A percentile compares a stretch with the other conserved stretches of the same genome.
phyloP scores from a whole-genome alignment of 2,888 invertebrate species.

The Amiota mariae region DNA sequence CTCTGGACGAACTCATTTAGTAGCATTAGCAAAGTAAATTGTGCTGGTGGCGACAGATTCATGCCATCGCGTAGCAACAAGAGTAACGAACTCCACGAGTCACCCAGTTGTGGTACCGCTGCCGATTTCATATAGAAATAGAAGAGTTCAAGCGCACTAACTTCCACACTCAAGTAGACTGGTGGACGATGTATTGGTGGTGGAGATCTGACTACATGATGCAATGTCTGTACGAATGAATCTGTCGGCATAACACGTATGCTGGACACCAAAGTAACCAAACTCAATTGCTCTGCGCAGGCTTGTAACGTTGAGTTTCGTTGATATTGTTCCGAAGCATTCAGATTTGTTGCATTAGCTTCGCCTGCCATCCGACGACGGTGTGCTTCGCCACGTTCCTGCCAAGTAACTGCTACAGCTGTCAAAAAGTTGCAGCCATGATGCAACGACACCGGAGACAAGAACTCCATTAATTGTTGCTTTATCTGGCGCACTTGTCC shows the following conservation, averaged over 20 bases:
- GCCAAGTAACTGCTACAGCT: constrained; percentile 90
- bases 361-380: constrained; percentile 74
- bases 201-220: constrained; percentile 86
- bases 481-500: constrained; percentile 76
- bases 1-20: constrained; percentile 89
- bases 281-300: constrained; percentile 80
- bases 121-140: constrained; percentile 83
- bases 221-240: constrained; percentile 86
- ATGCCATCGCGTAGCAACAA: constrained; percentile 84
- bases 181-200: constrained; percentile 76
- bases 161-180: constrained; percentile 81
- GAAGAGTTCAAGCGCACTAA: constrained; percentile 87
- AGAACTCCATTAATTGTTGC: constrained; percentile 85
- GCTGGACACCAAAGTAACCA: constrained; percentile 86
- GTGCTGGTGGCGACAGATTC: constrained; percentile 82
- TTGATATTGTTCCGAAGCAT: constrained; percentile 67
- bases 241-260: constrained; percentile 89
- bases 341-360: constrained; percentile 48
- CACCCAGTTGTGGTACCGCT: constrained; percentile 80
- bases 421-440: constrained; percentile 87
- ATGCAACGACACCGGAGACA: constrained; percentile 88
- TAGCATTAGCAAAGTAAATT: constrained; percentile 85
- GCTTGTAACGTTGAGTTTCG: constrained; percentile 75
- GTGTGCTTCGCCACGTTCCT: constrained; percentile 78
- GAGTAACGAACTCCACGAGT: constrained; percentile 85